Conservation (phyloP, 2,113 vertebrate genomes). For the Circaetus gallicus region DNA sequence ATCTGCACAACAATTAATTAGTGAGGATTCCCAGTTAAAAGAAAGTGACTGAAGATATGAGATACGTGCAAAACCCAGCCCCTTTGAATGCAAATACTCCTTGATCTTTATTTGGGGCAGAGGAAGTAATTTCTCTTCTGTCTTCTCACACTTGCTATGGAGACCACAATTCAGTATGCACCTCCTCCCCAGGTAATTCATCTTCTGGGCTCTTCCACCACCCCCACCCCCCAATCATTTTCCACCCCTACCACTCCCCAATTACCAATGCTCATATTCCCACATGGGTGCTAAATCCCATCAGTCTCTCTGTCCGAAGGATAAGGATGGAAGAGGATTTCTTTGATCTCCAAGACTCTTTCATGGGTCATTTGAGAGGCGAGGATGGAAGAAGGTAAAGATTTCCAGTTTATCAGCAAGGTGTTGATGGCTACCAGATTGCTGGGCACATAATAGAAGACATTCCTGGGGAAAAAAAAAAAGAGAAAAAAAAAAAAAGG, state of each 20-base stretch:
- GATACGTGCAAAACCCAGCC: background rate
- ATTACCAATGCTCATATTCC: slow-evolving; percentile 51
- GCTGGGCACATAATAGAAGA: slow-evolving; percentile 34
- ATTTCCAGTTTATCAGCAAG: slow-evolving; percentile 64
- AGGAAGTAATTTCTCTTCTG: slow-evolving; percentile 37
- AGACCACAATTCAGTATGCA: background rate
- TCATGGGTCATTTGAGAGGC: slow-evolving; percentile 65
- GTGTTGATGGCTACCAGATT: slow-evolving; percentile 54
- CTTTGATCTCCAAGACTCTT: slow-evolving; percentile 72
- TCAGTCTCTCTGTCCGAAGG: slow-evolving; percentile 28
- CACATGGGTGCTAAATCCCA: slow-evolving; percentile 68
- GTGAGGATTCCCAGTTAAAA: slow-evolving; percentile 50
- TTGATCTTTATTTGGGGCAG: slow-evolving; percentile 36
- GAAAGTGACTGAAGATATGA: background rate
- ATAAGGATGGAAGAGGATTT: background rate
- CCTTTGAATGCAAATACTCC: slow-evolving; percentile 28
- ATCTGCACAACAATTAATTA: slow-evolving; percentile 7
- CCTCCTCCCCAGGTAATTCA: background rate
- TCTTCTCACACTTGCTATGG: slow-evolving; percentile 12
- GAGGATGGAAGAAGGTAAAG: slow-evolving; percentile 59
- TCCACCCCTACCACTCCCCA: slow-evolving; percentile 14
- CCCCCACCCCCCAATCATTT: background rate
- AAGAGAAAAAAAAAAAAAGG: background rate
- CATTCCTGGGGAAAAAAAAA: background rate
- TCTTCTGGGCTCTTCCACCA: background rate